A percentile compares a stretch with the other conserved stretches of the same genome.
Conservation (phyloP, 2,113 vertebrate species). For the Perca flavescens region DNA sequence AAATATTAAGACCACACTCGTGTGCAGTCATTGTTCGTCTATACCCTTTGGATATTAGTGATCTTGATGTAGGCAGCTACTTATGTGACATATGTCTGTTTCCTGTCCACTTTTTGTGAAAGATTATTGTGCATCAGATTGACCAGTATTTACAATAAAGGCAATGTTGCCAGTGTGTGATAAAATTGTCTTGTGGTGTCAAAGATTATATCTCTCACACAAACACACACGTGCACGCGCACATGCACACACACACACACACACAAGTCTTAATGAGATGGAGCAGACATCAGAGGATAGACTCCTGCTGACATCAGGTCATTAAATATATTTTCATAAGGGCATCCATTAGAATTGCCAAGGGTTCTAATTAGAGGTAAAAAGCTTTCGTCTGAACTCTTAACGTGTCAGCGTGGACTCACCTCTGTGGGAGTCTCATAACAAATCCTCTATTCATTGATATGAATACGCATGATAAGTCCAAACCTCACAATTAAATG, state of each 20-base stretch:
- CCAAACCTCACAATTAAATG: constrained; percentile 23
- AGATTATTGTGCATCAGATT: constrained; percentile 21
- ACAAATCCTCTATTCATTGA: constrained; percentile 51
- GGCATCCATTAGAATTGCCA: constrained; percentile 42
- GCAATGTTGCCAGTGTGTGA: not conserved
- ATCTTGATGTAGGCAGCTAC: not conserved
- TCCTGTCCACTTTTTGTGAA: not conserved
- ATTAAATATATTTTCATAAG: constrained; percentile 63
- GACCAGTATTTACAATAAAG: constrained; percentile 66
- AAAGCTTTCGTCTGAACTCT: constrained; percentile 44
- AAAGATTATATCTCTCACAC: constrained; percentile 71
- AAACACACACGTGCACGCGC: constrained; percentile 82
- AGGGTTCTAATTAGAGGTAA: constrained; percentile 61
- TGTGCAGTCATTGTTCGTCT: not conserved
- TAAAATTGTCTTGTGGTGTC: not conserved
- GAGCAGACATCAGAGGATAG: constrained; percentile 39
- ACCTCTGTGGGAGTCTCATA: constrained; percentile 41
- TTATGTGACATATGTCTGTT: constrained; percentile 11
- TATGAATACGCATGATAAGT: constrained; percentile 39
- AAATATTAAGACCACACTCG: not conserved
- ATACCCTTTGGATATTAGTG: not conserved
- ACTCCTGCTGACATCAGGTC: constrained; percentile 51
- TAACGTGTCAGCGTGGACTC: constrained; percentile 27
- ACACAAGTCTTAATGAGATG: constrained; percentile 42
- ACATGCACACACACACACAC: constrained; percentile 81